phyloP scores from a whole-genome alignment of 2,888 invertebrate species.

The Arrhopalites spinosus region DNA sequence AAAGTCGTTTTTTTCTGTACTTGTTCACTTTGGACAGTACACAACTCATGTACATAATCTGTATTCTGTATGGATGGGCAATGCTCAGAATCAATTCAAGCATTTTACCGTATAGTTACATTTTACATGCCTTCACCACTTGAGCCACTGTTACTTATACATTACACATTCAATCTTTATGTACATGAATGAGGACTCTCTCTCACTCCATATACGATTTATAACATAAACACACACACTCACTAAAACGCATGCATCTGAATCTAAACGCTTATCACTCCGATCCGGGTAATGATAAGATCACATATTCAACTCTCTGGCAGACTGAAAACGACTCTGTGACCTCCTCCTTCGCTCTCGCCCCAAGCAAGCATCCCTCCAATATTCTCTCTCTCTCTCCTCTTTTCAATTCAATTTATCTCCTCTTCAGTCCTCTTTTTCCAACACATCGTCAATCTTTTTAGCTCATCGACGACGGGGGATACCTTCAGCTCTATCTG shows the following conservation, averaged over 20 bases:
- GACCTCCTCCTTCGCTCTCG: slow-evolving; percentile 53
- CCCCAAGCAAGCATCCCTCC: slow-evolving; percentile 44
- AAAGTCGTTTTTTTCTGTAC: not conserved
- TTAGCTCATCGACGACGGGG: slow-evolving; percentile 52
- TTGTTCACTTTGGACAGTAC: not conserved
- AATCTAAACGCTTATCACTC: slow-evolving; percentile 53
- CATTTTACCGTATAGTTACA: slow-evolving; percentile 3
- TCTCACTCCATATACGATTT: not conserved
- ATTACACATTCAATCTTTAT: not conserved
- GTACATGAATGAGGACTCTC: no score
- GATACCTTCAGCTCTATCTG: slow-evolving; percentile 22
- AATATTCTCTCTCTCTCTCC: slow-evolving; percentile 34
- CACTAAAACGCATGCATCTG: slow-evolving; percentile 28
- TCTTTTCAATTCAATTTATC: slow-evolving; percentile 56
- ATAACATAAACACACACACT: not conserved
- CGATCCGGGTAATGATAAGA: slow-evolving; percentile 54
- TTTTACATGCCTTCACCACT: not conserved
- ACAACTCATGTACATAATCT: slow-evolving; percentile 11
- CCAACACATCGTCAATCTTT: slow-evolving; percentile 56
- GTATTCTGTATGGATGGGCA: not conserved
- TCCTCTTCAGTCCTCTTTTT: slow-evolving; percentile 48
- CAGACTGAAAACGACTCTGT: slow-evolving; percentile 44
- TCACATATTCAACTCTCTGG: slow-evolving; percentile 39
- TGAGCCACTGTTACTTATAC: not conserved
- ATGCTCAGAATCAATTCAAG: slow-evolving; percentile 9